phyloP scores from a whole-genome alignment of 2,888 invertebrate species.

The Drepanosiphum platanoidis region DNA sequence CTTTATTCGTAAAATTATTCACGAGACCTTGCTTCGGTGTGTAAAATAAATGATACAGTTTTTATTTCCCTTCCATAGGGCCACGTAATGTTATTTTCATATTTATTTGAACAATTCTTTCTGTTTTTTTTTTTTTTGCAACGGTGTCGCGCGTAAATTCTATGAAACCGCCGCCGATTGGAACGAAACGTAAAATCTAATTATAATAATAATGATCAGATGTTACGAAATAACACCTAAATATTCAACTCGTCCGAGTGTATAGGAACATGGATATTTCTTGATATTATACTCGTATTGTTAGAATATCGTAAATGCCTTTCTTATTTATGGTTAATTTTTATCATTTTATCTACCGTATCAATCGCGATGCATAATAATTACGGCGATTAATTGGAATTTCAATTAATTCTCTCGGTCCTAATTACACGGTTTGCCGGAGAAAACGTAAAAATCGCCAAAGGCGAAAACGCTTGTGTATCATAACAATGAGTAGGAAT shows the following conservation, averaged over 20 bases:
- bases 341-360: background rate
- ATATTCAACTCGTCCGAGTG: background rate
- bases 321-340: background rate
- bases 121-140: background rate
- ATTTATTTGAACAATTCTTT: too few relatives aligned
- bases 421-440: conserved; percentile 31
- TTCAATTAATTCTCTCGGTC: background rate
- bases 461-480: conserved; percentile 1
- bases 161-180: background rate
- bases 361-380: conserved; percentile 11
- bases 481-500: background rate
- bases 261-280: background rate
- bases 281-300: too few relatives aligned
- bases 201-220: too few relatives aligned
- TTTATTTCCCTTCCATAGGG: background rate
- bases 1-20: background rate
- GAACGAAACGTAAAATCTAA: too few relatives aligned
- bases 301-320: background rate
- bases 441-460: conserved; percentile 3
- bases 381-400: conserved; percentile 30
- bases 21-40: background rate
- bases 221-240: too few relatives aligned
- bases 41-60: background rate
- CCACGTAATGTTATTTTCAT: too few relatives aligned
- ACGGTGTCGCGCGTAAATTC: background rate